A percentile compares a stretch with the other conserved stretches of the same genome.
Evolutionary conservation across 1,140 invertebrate species (phyloP).

Genomic region (Leptonema lineaticorne): DNA sequence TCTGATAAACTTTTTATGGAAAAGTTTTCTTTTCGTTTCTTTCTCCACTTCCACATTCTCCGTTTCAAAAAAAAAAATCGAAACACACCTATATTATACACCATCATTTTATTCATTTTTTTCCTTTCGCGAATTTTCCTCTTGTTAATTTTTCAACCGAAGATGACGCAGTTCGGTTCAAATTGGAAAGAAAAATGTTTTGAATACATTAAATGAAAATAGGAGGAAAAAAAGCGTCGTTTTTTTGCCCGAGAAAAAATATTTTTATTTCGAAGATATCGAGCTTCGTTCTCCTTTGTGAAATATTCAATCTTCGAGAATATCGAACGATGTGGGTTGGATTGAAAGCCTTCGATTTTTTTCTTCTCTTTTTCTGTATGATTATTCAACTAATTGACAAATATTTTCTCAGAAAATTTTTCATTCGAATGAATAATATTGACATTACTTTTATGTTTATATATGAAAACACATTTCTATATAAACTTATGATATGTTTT

Average conservation of each 20-base stretch:
- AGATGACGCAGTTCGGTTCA: no score
- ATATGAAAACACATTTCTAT: no score
- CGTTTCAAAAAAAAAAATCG: background rate
- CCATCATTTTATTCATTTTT: no score
- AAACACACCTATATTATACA: background rate
- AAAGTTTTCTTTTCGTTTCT: background rate
- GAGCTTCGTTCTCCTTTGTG: no score
- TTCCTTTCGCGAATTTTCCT: no score
- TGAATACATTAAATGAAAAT: conserved; percentile 25
- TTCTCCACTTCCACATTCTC: background rate
- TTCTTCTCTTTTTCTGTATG: background rate
- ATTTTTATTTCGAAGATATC: background rate
- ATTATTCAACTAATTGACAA: conserved; percentile 2
- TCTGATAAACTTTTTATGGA: background rate
- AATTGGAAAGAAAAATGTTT: conserved; percentile 26
- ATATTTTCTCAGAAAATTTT: background rate
- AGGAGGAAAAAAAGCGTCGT: background rate
- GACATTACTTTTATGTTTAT: no score
- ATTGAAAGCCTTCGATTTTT: background rate
- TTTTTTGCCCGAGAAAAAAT: background rate
- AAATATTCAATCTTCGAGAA: no score
- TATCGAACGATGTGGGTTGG: no score
- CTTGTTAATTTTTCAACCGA: conserved; percentile 16
- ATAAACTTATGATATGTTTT: no score
- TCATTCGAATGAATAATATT: background rate